These are phyloP conservation scores for Engraulis encrasicolus DNA, from an alignment of 2,113 vertebrate species.

Conservation along the genomic window DNA sequence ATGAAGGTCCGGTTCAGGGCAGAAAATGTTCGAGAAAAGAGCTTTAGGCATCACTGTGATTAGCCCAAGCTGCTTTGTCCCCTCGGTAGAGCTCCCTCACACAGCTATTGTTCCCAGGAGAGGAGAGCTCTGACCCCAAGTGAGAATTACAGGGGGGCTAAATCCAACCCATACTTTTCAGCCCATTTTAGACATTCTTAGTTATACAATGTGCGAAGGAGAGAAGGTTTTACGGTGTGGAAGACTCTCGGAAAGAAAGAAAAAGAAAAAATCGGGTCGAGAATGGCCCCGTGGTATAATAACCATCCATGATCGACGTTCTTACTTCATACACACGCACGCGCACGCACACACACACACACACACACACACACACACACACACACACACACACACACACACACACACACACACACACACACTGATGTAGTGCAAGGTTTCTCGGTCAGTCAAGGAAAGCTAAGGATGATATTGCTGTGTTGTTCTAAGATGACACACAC, in stretches of 20 bases:
- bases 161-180: too few species aligned
- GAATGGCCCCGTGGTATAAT: background rate
- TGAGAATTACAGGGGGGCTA: too few species aligned
- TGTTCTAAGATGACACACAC: background rate
- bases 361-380: background rate
- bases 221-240: too few species aligned
- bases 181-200: too few species aligned
- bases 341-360: background rate
- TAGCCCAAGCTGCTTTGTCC: background rate
- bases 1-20: background rate
- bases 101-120: background rate
- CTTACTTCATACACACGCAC: background rate
- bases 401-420: background rate
- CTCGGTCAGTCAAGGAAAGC: background rate
- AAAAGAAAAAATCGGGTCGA: background rate
- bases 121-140: too few species aligned
- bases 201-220: too few species aligned
- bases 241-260: background rate
- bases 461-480: background rate
- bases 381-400: background rate
- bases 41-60: background rate
- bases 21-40: background rate
- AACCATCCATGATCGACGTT: background rate
- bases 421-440: background rate
- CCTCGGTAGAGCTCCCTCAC: background rate